These are phyloP conservation scores for Danio tinwini DNA, from an alignment of 2,797 vertebrate genomes.

Conservation along the genomic window DNA sequence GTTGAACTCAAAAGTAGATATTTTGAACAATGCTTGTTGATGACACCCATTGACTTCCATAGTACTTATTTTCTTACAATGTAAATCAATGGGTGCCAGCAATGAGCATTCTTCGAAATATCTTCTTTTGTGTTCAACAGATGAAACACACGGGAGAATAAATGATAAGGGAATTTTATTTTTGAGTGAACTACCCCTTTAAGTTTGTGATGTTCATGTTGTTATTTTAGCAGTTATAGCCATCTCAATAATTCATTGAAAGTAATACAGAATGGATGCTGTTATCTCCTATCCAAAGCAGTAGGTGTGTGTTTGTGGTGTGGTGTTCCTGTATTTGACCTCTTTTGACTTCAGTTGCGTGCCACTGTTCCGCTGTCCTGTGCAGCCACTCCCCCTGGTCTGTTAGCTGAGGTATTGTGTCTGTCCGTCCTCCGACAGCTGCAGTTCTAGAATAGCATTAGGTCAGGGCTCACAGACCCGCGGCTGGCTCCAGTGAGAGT, in stretches of 20 bases:
- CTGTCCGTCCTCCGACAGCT: constrained; percentile 54
- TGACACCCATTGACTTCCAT: no score
- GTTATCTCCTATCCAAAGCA: not conserved
- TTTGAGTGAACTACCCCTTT: not conserved
- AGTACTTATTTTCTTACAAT: no score
- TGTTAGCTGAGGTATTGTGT: constrained; percentile 45
- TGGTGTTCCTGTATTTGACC: constrained; percentile 42
- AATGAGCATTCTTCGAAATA: no score
- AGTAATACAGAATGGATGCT: not conserved
- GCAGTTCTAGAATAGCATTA: constrained; percentile 54
- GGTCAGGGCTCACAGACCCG: constrained; percentile 39
- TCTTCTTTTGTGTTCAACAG: no score
- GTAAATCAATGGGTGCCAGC: no score
- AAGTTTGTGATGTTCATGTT: not conserved
- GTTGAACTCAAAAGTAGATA: no score
- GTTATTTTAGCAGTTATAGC: constrained; percentile 1
- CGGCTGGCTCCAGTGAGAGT: constrained; percentile 26
- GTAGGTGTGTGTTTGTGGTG: constrained; percentile 37
- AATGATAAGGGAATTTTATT: no score
- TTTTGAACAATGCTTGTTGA: no score
- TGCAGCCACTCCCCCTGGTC: not conserved
- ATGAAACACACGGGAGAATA: no score
- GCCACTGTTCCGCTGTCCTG: constrained; percentile 13
- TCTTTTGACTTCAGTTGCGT: constrained; percentile 42
- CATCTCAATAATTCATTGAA: constrained; percentile 21